Evolutionary conservation across 2,797 vertebrate genomes (phyloP).

Genomic region (Trematomus bernacchii): DNA sequence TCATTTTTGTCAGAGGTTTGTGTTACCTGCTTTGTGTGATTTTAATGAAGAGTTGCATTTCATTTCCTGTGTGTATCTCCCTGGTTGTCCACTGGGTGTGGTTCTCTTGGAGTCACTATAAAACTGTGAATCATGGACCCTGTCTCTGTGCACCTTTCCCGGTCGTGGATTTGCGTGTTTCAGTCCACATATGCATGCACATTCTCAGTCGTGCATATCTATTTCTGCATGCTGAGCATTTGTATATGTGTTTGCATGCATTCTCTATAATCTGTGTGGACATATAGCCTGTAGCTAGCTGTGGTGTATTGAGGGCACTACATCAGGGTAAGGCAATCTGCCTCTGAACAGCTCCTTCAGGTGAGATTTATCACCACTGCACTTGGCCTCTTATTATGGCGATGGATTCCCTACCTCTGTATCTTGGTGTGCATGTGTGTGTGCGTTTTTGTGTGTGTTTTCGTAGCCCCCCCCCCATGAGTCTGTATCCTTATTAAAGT

Average conservation of each 20-base stretch:
- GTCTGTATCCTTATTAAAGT: conserved; percentile 83
- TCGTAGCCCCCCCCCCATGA: conserved; percentile 35
- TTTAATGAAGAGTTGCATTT: conserved; percentile 62
- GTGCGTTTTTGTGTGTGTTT: conserved; percentile 36
- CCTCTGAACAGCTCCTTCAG: conserved; percentile 84
- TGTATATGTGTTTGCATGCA: conserved; percentile 46
- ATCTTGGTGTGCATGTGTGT: conserved; percentile 55
- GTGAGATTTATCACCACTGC: conserved; percentile 88
- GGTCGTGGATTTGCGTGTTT: conserved; percentile 7
- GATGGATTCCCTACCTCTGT: conserved; percentile 82
- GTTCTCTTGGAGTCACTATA: conserved; percentile 43
- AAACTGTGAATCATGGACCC: conserved; percentile 41
- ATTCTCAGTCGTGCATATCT: conserved; percentile 18
- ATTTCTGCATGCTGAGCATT: conserved; percentile 41
- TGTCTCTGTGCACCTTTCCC: neutral
- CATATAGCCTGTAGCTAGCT: conserved; percentile 67
- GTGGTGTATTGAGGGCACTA: conserved; percentile 79
- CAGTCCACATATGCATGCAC: conserved; percentile 10
- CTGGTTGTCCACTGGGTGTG: conserved; percentile 62
- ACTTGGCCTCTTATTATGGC: conserved; percentile 86
- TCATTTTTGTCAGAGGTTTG: conserved; percentile 48
- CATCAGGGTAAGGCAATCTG: conserved; percentile 83
- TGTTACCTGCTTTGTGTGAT: conserved; percentile 51
- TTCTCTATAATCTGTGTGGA: conserved; percentile 60
- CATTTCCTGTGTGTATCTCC: conserved; percentile 39